A percentile compares a stretch with the other conserved stretches of the same genome.
Conservation (phyloP, 2,113 vertebrate species). For the Paraplagusia blochii region DNA sequence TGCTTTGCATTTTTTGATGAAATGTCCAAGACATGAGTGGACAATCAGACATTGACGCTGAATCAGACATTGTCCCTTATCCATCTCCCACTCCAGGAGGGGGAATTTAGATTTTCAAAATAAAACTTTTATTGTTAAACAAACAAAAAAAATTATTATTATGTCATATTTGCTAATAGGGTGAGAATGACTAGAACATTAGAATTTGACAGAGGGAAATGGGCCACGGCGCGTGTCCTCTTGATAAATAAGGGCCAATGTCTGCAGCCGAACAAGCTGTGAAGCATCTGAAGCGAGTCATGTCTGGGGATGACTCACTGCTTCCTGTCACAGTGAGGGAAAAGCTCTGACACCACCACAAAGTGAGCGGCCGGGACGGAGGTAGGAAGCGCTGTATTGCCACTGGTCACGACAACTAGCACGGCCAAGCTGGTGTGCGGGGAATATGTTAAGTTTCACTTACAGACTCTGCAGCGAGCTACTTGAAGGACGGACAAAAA, state of each 20-base stretch:
- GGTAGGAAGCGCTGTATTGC: constrained; percentile 75
- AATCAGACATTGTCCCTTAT: too few species aligned
- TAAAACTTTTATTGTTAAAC: too few species aligned
- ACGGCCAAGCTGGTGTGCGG: constrained; percentile 70
- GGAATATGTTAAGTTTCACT: constrained; percentile 80
- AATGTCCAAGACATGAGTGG: constrained; percentile 34
- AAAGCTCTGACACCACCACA: constrained; percentile 60
- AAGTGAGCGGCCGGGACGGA: constrained; percentile 44
- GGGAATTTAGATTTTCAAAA: too few species aligned
- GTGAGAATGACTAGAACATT: constrained; percentile 3
- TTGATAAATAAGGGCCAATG: constrained; percentile 67
- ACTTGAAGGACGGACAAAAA: constrained; percentile 33
- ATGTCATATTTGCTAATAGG: neutral
- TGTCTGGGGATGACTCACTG: constrained; percentile 45
- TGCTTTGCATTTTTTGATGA: constrained; percentile 24
- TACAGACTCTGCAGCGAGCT: constrained; percentile 74
- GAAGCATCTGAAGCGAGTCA: constrained; percentile 29
- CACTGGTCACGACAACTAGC: constrained; percentile 86
- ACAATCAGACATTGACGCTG: constrained; percentile 9
- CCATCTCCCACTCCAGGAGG: too few species aligned
- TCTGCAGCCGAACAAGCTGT: constrained; percentile 71
- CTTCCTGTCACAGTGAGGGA: constrained; percentile 45
- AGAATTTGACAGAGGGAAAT: neutral
- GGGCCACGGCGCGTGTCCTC: constrained; percentile 1
- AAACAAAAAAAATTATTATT: too few species aligned